phyloP scores from a whole-genome alignment of 2,797 vertebrate genomes.

The Cephalopachus bancanus region DNA sequence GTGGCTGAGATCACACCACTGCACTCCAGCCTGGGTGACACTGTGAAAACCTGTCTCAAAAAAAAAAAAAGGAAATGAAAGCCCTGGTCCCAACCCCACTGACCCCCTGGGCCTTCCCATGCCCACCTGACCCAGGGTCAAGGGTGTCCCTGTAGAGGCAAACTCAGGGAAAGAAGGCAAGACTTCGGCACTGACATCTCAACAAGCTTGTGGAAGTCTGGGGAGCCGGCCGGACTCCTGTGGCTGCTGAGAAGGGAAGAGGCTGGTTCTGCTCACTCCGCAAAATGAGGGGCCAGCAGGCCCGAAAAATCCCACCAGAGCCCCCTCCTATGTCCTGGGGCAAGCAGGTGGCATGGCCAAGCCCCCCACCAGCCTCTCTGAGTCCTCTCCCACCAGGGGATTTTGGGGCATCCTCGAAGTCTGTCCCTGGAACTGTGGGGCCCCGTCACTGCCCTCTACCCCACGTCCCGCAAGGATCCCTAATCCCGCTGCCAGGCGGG shows the following conservation, averaged over 20 bases:
- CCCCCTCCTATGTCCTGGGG: background rate
- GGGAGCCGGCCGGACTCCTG: background rate
- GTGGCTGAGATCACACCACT: too few relatives aligned
- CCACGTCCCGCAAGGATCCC: background rate
- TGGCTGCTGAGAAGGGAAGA: background rate
- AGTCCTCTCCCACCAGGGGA: background rate
- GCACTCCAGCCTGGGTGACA: too few relatives aligned
- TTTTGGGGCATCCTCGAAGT: accelerated
- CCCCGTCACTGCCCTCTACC: background rate
- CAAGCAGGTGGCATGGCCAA: background rate
- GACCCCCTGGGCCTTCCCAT: too few relatives aligned
- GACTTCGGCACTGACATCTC: background rate
- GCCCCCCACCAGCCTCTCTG: background rate
- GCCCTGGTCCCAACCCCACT: too few relatives aligned
- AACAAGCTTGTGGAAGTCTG: accelerated
- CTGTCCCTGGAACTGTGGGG: background rate
- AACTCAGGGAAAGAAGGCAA: too few relatives aligned
- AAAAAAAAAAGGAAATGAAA: too few relatives aligned
- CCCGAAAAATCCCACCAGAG: background rate
- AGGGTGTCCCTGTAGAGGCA: background rate
- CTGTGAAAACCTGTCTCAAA: too few relatives aligned
- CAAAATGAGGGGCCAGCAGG: background rate
- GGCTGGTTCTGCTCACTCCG: background rate
- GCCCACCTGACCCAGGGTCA: too few relatives aligned
- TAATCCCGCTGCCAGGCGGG: background rate